A percentile compares a stretch with the other conserved stretches of the same genome.
Conservation (phyloP, 2,113 vertebrate genomes). For the Solea senegalensis region DNA sequence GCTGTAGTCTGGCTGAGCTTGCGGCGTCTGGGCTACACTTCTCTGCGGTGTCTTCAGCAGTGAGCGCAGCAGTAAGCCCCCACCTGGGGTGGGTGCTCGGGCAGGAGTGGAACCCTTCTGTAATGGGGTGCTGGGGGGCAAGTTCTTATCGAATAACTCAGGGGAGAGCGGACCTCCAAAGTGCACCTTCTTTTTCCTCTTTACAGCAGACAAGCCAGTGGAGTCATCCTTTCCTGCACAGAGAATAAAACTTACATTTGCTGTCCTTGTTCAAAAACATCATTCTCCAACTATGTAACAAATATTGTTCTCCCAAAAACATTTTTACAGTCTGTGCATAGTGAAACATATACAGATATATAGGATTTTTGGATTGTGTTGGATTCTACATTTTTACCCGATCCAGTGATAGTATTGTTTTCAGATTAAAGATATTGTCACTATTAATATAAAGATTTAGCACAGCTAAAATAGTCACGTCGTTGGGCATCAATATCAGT, state of each 20-base stretch:
- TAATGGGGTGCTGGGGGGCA: conserved; percentile 82
- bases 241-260: background rate
- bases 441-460: too few relatives aligned
- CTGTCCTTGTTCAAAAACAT: too few relatives aligned
- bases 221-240: conserved; percentile 38
- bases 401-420: too few relatives aligned
- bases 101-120: conserved; percentile 75
- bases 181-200: conserved; percentile 75
- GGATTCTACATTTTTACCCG: too few relatives aligned
- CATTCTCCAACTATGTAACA: too few relatives aligned
- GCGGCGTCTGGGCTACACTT: conserved; percentile 8
- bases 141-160: conserved; percentile 81
- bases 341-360: too few relatives aligned
- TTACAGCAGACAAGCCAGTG: background rate
- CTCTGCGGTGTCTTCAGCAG: conserved; percentile 74
- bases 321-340: too few relatives aligned
- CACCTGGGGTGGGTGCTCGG: conserved; percentile 48
- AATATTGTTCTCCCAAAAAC: too few relatives aligned
- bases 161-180: conserved; percentile 81
- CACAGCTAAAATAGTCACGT: background rate
- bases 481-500: background rate
- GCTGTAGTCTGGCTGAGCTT: conserved; percentile 41
- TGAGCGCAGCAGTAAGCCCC: conserved; percentile 52
- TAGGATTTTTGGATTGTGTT: too few relatives aligned
- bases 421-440: too few relatives aligned